phyloP scores from a whole-genome alignment of 2,797 vertebrate species.

The Xyrichtys novacula region DNA sequence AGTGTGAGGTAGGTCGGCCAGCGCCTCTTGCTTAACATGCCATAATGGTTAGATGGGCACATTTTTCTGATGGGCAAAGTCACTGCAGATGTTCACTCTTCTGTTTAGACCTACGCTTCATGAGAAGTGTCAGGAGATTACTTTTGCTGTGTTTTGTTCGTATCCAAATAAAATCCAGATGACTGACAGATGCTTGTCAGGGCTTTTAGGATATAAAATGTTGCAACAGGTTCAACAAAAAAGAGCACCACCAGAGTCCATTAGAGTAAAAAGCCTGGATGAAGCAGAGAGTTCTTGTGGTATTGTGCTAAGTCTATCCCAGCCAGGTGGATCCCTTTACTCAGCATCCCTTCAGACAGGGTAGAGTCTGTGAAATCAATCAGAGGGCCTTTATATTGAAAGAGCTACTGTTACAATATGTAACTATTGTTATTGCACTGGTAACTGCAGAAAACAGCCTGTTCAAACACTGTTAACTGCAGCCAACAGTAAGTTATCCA shows the following conservation, averaged over 20 bases:
- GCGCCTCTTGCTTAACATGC: conserved; percentile 21
- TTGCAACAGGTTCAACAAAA: conserved; percentile 8
- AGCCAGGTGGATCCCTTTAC: conserved; percentile 26
- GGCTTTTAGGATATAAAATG: conserved; percentile 12
- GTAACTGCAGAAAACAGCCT: conserved; percentile 48
- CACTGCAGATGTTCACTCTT: background rate
- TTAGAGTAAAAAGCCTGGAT: conserved; percentile 35
- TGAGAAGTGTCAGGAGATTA: background rate
- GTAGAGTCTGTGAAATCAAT: conserved; percentile 19
- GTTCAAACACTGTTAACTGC: conserved; percentile 42
- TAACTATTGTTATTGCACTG: conserved; percentile 55
- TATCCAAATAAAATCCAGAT: background rate
- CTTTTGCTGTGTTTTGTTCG: background rate
- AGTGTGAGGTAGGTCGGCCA: conserved; percentile 59
- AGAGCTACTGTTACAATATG: conserved; percentile 57
- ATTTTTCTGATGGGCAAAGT: conserved; percentile 21
- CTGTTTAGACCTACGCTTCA: background rate
- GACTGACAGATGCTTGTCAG: background rate
- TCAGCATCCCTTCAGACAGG: conserved; percentile 9
- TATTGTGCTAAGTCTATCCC: conserved; percentile 23
- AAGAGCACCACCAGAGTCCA: conserved; percentile 13
- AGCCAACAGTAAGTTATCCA: conserved; percentile 57
- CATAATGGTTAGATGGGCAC: background rate
- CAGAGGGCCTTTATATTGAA: conserved; percentile 32
- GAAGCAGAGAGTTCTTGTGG: conserved; percentile 9